Base-by-base conservation (phyloP, 2,888 invertebrate genomes). In the Mongoloraphidia duomilia region DNA sequence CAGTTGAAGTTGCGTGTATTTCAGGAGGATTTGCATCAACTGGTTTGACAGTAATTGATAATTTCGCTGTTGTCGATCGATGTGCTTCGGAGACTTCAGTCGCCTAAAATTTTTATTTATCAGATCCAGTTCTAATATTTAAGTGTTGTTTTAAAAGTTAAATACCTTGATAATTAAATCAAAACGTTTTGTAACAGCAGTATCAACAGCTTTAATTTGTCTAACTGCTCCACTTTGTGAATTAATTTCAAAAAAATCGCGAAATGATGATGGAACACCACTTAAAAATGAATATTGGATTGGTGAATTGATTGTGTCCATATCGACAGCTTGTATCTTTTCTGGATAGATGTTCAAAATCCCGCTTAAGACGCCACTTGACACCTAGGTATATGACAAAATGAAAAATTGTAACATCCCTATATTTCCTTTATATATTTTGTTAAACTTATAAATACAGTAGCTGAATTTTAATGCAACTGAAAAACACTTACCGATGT, bases 241-340 rank as follows among this genome's bases (percentile, higher is more conserved):
- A 64, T 92, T 85, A 57, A 92, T 89, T 54, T 83, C 77, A 68
- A 93, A 92, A 65, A 84, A 91, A 10, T 83, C 83, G 0, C 73
- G 69, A 70, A 83, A 93, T 50, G 79, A 78, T 9, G 79, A 73
- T 0, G 91, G 92, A 55, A 77, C 80, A 0, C 91, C 92, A 54
- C 82, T 84, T 11, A 84, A 76, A 60, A 92, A 89, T 49, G 79
- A 82, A 64, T 91, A 92, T 47, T 76, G 76, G 52, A 93, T 89
- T 0, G 84, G 80, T 1, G 88, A 80, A 61, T 88, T 85, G 41
- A 92, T 75, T 1, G 90, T 88, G 61, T 92, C 92, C 79, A 88
- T 83, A 65, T 93, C 92, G 0, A 88, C 81, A 0, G 92, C 92
- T 68, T 89, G 87, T 52, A 93, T 89, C 63, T 88, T 84, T 63